Percentiles rank a stretch among this genome's conserved stretches.
phyloP scores from a whole-genome alignment of 2,797 vertebrate genomes.

The Rachycentron canadum region DNA sequence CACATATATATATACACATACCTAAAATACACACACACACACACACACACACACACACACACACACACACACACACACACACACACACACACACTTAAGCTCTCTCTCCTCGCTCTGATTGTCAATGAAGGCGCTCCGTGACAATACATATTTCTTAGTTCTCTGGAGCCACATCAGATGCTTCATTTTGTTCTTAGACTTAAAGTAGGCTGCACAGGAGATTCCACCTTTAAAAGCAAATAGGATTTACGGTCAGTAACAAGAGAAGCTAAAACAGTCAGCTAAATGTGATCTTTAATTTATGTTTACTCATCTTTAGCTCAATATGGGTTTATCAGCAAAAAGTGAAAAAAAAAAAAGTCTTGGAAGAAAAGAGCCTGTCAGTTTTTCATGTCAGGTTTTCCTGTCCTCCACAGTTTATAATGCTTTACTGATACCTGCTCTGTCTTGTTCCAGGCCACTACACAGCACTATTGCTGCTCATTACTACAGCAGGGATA shows the following conservation, averaged over 20 bases:
- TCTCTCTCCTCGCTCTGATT: conserved; percentile 49
- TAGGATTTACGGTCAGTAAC: conserved; percentile 36
- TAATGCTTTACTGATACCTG: conserved; percentile 29
- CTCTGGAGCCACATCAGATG: conserved; percentile 22
- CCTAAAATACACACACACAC: conserved; percentile 1
- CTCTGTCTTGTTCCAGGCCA: not conserved
- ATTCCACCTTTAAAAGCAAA: conserved; percentile 30
- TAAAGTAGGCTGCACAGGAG: not conserved
- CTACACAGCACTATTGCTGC: not conserved
- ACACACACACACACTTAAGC: conserved; percentile 17
- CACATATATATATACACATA: not conserved
- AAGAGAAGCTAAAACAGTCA: not conserved
- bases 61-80: conserved; percentile 5
- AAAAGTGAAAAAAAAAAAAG: conserved; percentile 26
- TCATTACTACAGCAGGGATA: too few species aligned
- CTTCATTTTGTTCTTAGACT: conserved; percentile 13
- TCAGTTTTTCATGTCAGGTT: conserved; percentile 26
- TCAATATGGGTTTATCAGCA: conserved; percentile 33
- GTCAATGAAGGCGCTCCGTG: conserved; percentile 47
- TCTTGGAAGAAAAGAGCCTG: too few species aligned
- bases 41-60: conserved; percentile 7
- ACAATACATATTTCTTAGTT: conserved; percentile 46
- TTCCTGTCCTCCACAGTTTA: conserved; percentile 9
- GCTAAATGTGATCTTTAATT: conserved; percentile 27
- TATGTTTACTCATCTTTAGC: conserved; percentile 34